Conservation (phyloP, 2,797 vertebrate species). For the Lutjanus argentimaculatus region DNA sequence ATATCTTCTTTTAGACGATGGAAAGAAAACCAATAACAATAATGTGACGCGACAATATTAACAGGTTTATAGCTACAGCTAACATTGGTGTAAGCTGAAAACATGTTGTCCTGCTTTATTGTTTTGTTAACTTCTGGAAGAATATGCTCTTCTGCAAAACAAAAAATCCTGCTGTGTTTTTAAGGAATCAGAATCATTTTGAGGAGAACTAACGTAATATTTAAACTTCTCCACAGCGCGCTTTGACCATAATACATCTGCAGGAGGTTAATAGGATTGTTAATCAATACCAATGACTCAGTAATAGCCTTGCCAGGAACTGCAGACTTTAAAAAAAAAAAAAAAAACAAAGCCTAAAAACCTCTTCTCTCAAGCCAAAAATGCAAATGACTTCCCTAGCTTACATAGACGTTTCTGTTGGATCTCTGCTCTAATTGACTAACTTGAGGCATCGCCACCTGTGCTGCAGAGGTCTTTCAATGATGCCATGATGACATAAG, state of each 20-base stretch:
- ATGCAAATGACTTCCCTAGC: neutral
- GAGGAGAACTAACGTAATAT: no score
- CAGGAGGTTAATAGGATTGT: neutral
- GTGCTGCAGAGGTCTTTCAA: neutral
- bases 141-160: neutral
- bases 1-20: neutral
- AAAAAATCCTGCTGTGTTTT: neutral
- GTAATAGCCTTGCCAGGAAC: neutral
- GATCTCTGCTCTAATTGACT: neutral
- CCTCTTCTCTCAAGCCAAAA: neutral
- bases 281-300: conserved; percentile 28
- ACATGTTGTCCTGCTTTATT: neutral
- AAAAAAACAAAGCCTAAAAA: conserved; percentile 3
- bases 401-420: neutral
- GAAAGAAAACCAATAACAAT: neutral
- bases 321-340: neutral
- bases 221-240: neutral
- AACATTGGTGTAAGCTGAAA: neutral
- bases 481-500: neutral
- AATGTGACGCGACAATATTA: neutral
- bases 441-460: no score
- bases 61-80: neutral
- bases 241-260: neutral
- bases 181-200: neutral
- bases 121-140: no score